Percentiles rank a stretch among this genome's conserved stretches.
Evolutionary conservation across 2,888 invertebrate genomes (phyloP).

Genomic region (Linnaemya tessellans): DNA sequence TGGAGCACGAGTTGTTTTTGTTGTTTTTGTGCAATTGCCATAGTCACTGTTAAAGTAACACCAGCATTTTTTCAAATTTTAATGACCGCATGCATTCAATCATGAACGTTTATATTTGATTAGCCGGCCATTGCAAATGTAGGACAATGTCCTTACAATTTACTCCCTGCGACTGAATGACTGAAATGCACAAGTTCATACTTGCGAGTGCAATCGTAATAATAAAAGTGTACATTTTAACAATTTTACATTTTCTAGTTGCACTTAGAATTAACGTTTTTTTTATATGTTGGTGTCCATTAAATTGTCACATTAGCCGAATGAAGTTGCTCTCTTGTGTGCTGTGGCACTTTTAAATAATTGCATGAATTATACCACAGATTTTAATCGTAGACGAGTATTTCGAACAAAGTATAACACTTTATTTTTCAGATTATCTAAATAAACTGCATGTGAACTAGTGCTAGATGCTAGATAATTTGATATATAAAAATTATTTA

Average conservation of each 20-base stretch:
- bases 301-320: background rate
- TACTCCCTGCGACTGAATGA: slow-evolving; percentile 13
- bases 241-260: background rate
- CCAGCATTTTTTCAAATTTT: slow-evolving; percentile 47
- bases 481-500: too few species aligned
- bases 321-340: background rate
- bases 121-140: slow-evolving; percentile 59
- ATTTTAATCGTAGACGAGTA: background rate
- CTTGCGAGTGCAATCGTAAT: slow-evolving; percentile 30
- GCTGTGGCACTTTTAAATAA: background rate
- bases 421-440: too few species aligned
- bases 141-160: slow-evolving; percentile 65
- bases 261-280: background rate
- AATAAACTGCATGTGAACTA: too few species aligned
- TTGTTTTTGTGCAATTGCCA: slow-evolving; percentile 3
- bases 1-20: background rate
- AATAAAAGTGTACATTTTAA: slow-evolving; percentile 44
- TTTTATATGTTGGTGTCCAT: background rate
- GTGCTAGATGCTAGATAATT: too few species aligned
- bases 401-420: background rate
- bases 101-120: slow-evolving; percentile 68
- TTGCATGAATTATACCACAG: background rate
- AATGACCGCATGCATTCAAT: slow-evolving; percentile 67
- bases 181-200: slow-evolving; percentile 10
- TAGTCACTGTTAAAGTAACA: slow-evolving; percentile 23